phyloP scores from a whole-genome alignment of 2,888 invertebrate genomes.

The Microctonus aethiopoides region DNA sequence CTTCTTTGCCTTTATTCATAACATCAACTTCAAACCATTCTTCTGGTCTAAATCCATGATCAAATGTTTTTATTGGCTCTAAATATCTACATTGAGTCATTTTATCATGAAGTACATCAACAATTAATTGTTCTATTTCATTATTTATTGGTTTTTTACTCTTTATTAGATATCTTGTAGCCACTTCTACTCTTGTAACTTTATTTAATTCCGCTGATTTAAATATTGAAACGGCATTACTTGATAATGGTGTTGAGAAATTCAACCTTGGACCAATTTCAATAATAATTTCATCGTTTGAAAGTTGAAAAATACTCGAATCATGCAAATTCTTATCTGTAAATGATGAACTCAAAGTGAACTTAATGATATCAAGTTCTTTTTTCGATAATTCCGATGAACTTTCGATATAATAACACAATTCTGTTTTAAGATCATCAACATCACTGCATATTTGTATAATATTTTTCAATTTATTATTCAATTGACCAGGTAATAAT shows the following conservation, averaged over 20 bases:
- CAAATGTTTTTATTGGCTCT: slow-evolving; percentile 71
- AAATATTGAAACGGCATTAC: slow-evolving; percentile 96
- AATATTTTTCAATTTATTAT: slow-evolving; percentile 49
- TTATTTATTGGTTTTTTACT: slow-evolving; percentile 66
- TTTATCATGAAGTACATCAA: slow-evolving; percentile 81
- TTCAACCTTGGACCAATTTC: slow-evolving; percentile 95
- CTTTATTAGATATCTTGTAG: slow-evolving; percentile 79
- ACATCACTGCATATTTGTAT: slow-evolving; percentile 58
- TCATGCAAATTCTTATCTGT: slow-evolving; percentile 72
- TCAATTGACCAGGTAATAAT: slow-evolving; percentile 50
- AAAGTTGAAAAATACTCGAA: slow-evolving; percentile 67
- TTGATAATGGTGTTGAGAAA: slow-evolving; percentile 95
- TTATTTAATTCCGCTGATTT: slow-evolving; percentile 82
- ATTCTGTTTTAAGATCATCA: slow-evolving; percentile 75
- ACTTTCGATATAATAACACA: slow-evolving; percentile 81
- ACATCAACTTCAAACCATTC: slow-evolving; percentile 88
- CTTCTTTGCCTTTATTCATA: slow-evolving; percentile 79
- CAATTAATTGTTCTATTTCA: slow-evolving; percentile 66
- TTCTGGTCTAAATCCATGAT: slow-evolving; percentile 71
- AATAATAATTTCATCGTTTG: slow-evolving; percentile 69
- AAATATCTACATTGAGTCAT: slow-evolving; percentile 94
- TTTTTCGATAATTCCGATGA: slow-evolving; percentile 70
- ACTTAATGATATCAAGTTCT: slow-evolving; percentile 76
- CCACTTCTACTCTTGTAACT: slow-evolving; percentile 84
- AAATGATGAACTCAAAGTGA: slow-evolving; percentile 83